Evolutionary conservation across 2,113 vertebrate genomes (phyloP), one percentile per base, ranked within the genome.

Genomic region (Leiothrix lutea): DNA sequence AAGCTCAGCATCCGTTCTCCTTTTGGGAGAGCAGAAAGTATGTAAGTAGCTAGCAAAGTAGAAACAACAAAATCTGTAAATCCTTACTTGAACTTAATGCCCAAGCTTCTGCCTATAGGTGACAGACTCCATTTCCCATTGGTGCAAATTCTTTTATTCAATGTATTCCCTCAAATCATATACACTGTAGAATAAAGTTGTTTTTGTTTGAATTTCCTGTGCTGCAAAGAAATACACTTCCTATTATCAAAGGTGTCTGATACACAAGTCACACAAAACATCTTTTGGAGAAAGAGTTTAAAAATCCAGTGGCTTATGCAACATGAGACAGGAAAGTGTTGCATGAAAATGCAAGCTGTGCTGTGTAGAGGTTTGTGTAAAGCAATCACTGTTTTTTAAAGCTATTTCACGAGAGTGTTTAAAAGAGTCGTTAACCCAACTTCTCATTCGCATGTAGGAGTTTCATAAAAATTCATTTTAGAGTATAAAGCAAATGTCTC

Each of bases 381-480:
- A 88, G 47, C 35, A 94, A 90, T 88, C 74, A 58, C 35, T 70
- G 23, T 25, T 24, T 94, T 84, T 65, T 50, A 69, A 91, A 89
- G 82, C 45, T 85, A 86, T 72, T 62, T 92, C 80, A 85, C 29
- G 20, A 16, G 38, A 70, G 73, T 73, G 86, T 74, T 96, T 94
- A 56, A 85, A 94, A 94, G 78, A 90, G 54, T 58, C 5, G 6
- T 80, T 95, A 96, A 80, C 26, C 16, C 35, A 85, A 85, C 74
- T 82, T 70, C 74, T 94, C 38, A 73, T 88, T 85, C 38, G 23
- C 26, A 15, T 21, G 38, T 77, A 83, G 54, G 74, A 83, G 78
- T 83, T 94, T 62, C 58, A 94, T 91, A 82, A 96, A 92, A 85
- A 73, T 58, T 82, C 24, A 44, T 91, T 88, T 91, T 77, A 88